Percentiles rank a stretch among this genome's conserved stretches.
phyloP scores from a whole-genome alignment of 2,113 vertebrate species.

The Nibea coibor region DNA sequence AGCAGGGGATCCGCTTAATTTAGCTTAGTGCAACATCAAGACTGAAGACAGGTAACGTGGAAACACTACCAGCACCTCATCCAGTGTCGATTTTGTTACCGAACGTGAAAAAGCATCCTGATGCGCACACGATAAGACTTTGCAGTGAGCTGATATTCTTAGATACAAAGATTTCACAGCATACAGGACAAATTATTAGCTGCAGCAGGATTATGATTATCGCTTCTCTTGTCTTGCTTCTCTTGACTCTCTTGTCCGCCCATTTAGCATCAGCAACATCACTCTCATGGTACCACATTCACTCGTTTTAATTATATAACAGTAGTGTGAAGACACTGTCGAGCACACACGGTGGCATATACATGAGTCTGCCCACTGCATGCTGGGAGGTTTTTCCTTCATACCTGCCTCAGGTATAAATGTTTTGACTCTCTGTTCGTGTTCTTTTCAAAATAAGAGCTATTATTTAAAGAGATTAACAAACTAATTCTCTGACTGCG shows the following conservation, averaged over 20 bases:
- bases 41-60: no score
- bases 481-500: background rate
- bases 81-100: background rate
- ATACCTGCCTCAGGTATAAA: background rate
- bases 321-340: background rate
- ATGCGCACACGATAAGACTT: background rate
- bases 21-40: no score
- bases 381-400: background rate
- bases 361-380: background rate
- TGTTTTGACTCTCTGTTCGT: background rate
- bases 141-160: background rate
- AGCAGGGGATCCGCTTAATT: no score
- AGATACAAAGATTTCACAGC: background rate
- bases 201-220: no score
- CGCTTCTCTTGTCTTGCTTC: no score
- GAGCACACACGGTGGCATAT: no score
- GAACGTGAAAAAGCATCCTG: background rate
- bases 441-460: background rate
- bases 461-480: slow-evolving; percentile 1
- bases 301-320: no score
- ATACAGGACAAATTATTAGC: background rate
- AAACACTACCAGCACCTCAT: background rate
- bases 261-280: no score
- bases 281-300: no score
- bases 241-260: no score